Percentiles rank a stretch among this genome's conserved stretches.
Conservation (phyloP, 1,140 invertebrate species). For the Anoplolepis gracilipes region DNA sequence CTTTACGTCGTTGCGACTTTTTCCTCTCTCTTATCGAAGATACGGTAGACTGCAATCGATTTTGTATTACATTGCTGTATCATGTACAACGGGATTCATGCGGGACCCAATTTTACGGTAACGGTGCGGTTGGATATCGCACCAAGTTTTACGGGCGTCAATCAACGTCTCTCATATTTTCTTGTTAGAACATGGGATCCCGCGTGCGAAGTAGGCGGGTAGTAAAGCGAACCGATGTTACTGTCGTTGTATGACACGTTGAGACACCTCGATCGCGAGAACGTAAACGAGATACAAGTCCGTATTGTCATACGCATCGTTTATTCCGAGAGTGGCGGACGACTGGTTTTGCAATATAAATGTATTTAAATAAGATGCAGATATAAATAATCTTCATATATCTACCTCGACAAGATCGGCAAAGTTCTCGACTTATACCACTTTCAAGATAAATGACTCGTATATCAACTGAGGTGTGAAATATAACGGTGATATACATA, state of each 20-base stretch:
- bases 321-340: conserved; percentile 18
- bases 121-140: conserved; percentile 38
- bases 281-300: conserved; percentile 39
- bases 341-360: conserved; percentile 20
- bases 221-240: conserved; percentile 47
- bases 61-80: conserved; percentile 7
- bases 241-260: conserved; percentile 43
- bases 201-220: conserved; percentile 33
- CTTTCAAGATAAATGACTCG: conserved; percentile 22
- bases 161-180: conserved; percentile 58
- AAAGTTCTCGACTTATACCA: background rate
- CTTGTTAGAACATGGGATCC: conserved; percentile 35
- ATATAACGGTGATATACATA: background rate
- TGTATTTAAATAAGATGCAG: conserved; percentile 21
- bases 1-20: background rate
- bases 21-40: background rate
- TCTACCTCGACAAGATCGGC: background rate
- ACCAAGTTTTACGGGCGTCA: conserved; percentile 48
- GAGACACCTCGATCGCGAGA: conserved; percentile 40
- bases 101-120: conserved; percentile 61
- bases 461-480: background rate
- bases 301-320: conserved; percentile 35
- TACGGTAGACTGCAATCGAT: conserved; percentile 25
- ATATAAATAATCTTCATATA: background rate
- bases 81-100: conserved; percentile 33